Evolutionary conservation across 2,113 vertebrate species (phyloP), one percentile per base, ranked within the genome.

Genomic region (Leucopsar rothschildi): DNA sequence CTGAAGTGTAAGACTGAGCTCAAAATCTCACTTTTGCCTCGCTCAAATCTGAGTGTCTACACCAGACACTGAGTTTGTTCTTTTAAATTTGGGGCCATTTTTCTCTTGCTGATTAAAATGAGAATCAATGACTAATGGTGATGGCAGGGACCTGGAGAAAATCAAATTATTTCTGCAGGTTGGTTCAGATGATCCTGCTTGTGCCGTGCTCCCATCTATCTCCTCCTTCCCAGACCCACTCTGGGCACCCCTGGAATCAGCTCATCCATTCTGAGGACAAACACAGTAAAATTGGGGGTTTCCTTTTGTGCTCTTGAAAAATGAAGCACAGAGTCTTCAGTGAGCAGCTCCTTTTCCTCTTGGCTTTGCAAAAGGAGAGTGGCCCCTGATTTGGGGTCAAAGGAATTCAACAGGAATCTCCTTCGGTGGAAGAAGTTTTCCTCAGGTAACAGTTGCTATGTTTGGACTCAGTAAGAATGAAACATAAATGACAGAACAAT

Each of bases 191-290:
- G 33, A 29, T 23, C 11, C 39, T 71, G 4, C 11, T 49, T 35
- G 42, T 50, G 47, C 33, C 0, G 0, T 39, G 40, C 18, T 72
- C 50, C n/a, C 22, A 22, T 21, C 37, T 22, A 7, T 39, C 57
- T 80, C 47, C 52, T 45, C 11, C 39, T 39, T 31, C 39, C 42
- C 79, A 55, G 42, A 24, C 12, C 40, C 40, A 52, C 29, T 33
- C 60, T 0, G 2, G 40, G 69, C 65, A 68, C 31, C 57, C 15
- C 2, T 35, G 44, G 29, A 45, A 53, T 45, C 11, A 14, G 5
- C 49, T 68, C 14, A 23, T 28, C 44, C 53, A 7, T 82, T 82
- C n/a, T 69, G 44, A 69, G 59, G n/a, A 33, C 11, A 69, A 49
- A 56, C 44, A 61, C 15, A 20, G 40, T 24, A 73, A 77, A 81